A percentile compares a stretch with the other conserved stretches of the same genome.
Evolutionary conservation across 1,140 invertebrate genomes (phyloP).

Genomic region (Rhizoglyphus robini): DNA sequence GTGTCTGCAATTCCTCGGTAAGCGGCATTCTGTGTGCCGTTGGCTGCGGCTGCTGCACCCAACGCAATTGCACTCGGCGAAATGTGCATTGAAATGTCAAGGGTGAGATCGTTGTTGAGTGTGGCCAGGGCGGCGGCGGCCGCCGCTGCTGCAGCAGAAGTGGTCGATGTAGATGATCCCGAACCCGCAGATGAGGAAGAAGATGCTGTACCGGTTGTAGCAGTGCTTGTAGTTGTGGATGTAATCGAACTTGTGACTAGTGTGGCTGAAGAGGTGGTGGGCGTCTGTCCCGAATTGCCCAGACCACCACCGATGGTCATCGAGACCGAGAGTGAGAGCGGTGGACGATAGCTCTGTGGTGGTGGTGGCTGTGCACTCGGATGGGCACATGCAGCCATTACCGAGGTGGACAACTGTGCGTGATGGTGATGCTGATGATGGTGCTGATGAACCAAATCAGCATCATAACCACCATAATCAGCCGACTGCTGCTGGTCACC

Average conservation of each 20-base stretch:
- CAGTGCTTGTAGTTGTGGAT: not conserved
- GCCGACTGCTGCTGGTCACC: too few relatives aligned
- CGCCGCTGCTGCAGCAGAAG: not conserved
- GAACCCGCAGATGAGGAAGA: not conserved
- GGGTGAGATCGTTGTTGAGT: constrained; percentile 1
- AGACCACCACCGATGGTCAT: not conserved
- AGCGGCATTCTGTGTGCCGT: too few relatives aligned
- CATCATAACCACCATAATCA: not conserved
- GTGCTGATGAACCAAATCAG: not conserved
- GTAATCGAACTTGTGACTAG: not conserved
- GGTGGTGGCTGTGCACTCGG: not conserved
- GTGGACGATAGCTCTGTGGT: not conserved
- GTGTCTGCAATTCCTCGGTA: not conserved
- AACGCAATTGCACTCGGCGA: not conserved
- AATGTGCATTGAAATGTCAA: constrained; percentile 12
- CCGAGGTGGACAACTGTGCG: not conserved
- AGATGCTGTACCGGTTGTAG: not conserved
- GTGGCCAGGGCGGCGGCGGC: constrained; percentile 1
- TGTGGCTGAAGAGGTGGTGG: not conserved
- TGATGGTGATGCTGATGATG: not conserved
- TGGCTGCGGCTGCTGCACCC: not conserved
- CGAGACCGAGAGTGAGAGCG: constrained; percentile 4
- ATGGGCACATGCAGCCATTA: not conserved
- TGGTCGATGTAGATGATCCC: not conserved
- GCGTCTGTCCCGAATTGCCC: not conserved